These are phyloP conservation scores for Caenorhabditis angaria DNA, from an alignment of 2,888 invertebrate genomes.

Conservation along the genomic window DNA sequence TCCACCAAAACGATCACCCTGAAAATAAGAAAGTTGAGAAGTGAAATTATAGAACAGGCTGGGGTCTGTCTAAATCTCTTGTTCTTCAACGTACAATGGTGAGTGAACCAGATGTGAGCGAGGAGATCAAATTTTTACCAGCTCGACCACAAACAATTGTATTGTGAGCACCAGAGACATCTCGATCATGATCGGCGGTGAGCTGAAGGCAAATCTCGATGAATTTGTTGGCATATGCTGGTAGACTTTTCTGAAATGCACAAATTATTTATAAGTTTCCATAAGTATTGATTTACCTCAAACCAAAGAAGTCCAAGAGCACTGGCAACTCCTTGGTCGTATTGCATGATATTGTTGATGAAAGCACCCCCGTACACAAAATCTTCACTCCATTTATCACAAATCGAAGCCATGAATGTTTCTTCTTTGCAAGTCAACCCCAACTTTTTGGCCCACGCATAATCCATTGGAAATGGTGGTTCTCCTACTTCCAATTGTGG, in stretches of 20 bases:
- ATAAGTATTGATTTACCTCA: constrained; percentile 82
- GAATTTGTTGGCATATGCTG: constrained; percentile 92
- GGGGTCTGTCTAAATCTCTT: too few species aligned
- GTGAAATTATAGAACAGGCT: too few species aligned
- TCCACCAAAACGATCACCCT: too few species aligned
- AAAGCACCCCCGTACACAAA: constrained; percentile 87
- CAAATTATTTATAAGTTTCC: not conserved
- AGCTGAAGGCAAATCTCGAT: constrained; percentile 99
- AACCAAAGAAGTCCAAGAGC: constrained; percentile 97
- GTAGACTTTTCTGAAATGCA: constrained; percentile 76
- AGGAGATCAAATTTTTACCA: constrained; percentile 95
- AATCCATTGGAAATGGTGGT: constrained; percentile 99
- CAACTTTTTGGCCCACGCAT: constrained; percentile 95
- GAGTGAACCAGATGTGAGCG: constrained; percentile 91
- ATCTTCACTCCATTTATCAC: constrained; percentile 90
- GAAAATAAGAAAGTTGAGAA: too few species aligned
- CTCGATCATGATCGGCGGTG: constrained; percentile 97
- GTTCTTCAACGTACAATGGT: constrained; percentile 79
- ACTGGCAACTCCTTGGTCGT: constrained; percentile 95
- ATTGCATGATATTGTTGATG: constrained; percentile 83
- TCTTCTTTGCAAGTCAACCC: constrained; percentile 98
- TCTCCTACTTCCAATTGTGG: constrained; percentile 92
- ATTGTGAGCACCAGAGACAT: constrained; percentile 83
- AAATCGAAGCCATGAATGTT: constrained; percentile 98
- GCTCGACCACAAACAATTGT: constrained; percentile 90